Evolutionary conservation across 2,888 invertebrate species (phyloP).

Genomic region (Rosalia funebris): DNA sequence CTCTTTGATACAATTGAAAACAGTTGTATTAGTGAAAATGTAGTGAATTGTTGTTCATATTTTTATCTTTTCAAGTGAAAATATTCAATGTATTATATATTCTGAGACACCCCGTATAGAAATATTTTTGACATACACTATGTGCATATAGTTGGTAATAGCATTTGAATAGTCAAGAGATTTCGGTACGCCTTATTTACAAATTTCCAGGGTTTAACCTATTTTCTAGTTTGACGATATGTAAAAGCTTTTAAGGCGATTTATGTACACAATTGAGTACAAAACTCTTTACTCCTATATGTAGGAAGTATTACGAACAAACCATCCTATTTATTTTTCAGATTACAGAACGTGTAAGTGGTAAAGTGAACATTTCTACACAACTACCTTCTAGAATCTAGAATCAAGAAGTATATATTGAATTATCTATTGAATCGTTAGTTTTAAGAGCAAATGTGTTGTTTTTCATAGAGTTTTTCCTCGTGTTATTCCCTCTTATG

Average conservation of each 20-base stretch:
- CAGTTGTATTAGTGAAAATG: no score
- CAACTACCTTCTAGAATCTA: conserved; percentile 14
- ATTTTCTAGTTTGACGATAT: no score
- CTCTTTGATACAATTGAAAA: no score
- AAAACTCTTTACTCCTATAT: neutral
- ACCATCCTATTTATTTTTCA: conserved; percentile 16
- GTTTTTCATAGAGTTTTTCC: conserved; percentile 1
- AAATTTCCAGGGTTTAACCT: no score
- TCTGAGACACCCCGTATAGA: no score
- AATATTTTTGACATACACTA: no score
- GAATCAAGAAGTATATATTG: conserved; percentile 9
- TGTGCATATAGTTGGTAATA: no score
- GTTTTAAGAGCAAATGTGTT: neutral
- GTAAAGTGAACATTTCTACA: conserved; percentile 13
- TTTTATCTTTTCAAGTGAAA: no score
- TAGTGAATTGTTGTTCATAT: no score
- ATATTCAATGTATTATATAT: no score
- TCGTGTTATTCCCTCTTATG: neutral
- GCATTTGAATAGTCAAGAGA: no score
- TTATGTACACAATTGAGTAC: neutral
- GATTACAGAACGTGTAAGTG: conserved; percentile 14
- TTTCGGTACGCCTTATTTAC: no score
- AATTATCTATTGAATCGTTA: conserved; percentile 10
- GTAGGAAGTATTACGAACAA: conserved; percentile 1
- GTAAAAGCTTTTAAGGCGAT: neutral